Conservation (phyloP, 2,113 vertebrate species). For the Pelusios castaneus region DNA sequence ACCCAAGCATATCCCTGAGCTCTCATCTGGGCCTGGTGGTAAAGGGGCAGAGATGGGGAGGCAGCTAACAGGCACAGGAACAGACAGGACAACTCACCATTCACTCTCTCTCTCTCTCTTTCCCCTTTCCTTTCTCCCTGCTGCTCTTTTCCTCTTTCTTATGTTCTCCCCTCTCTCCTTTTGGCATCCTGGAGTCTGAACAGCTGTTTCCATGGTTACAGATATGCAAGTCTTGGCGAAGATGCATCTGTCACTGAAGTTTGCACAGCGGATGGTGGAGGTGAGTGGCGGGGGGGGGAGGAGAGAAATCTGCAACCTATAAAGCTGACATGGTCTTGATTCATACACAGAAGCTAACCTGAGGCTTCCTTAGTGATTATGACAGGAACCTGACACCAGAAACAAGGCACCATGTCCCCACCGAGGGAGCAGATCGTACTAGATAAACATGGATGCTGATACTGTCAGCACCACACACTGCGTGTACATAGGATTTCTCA, state of each 20-base stretch:
- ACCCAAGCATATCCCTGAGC: neutral
- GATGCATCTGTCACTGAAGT: constrained; percentile 7
- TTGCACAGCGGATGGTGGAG: neutral
- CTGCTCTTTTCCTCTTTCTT: too few relatives aligned
- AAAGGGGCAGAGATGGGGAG: neutral
- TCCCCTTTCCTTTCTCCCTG: too few relatives aligned
- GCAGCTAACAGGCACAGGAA: neutral
- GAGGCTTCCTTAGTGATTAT: neutral
- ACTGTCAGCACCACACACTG: neutral
- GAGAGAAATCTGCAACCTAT: neutral
- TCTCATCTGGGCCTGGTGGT: neutral
- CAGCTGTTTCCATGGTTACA: constrained; percentile 59
- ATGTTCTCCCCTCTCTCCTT: neutral
- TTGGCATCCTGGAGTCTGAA: neutral
- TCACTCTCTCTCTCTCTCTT: neutral
- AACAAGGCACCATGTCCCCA: neutral
- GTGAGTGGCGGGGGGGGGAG: neutral
- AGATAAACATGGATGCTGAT: neutral
- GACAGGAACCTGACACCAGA: neutral
- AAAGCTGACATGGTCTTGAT: neutral
- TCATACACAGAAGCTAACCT: neutral
- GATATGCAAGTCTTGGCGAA: constrained; percentile 21
- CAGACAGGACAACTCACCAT: neutral
- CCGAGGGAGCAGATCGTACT: neutral
- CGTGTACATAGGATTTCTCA: neutral